Base-by-base conservation (phyloP, 2,797 vertebrate genomes). In the Acanthurus tractus region DNA sequence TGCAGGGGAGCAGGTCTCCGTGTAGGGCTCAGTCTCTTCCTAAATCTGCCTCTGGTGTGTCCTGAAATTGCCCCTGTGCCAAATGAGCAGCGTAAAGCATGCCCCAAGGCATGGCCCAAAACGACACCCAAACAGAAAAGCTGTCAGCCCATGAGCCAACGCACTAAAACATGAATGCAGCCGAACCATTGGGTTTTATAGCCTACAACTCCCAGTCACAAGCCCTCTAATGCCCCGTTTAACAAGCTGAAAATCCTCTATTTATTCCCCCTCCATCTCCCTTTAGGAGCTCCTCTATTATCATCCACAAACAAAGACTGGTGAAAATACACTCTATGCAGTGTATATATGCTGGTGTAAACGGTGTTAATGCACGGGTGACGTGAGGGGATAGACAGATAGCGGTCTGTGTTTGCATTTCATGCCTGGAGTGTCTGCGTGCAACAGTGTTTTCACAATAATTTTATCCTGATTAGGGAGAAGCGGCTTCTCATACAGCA, bases 201-300 rank as follows among this genome's bases (percentile, higher is more conserved):
- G 91, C 88, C 81, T 88, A 91, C 91, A 91, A 89, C 84, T 89
- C 89, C 86, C 84, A 91, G 90, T 93, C 93, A 92, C 90, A 92
- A 92, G 92, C 87, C 84, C 89, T 91, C 91, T 94, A 94, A 93
- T 93, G 90, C 92, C 84, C 90, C 73, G 79, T 94, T 95, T 94
- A 93, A 95, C 93, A 94, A 92, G 92, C 92, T 92, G 91, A 93
- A 94, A 94, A 94, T 94, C 93, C 92, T 89, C 84, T 78, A 88
- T 89, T 92, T 91, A 93, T 91, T 92, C 81, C 73, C 81, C 68
- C 74, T 85, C 79, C 85, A 65, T 86, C 85, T 92, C 88, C 80
- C 83, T 90, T 88, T 85, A 89, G 79, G 77, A 92, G 81, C 83
- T 79, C 78, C 71, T 84, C 86, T 61, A 79, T 89, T 88, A 84